Evolutionary conservation across 2,888 invertebrate species (phyloP).

Genomic region (Synanthedon myopaeformis): DNA sequence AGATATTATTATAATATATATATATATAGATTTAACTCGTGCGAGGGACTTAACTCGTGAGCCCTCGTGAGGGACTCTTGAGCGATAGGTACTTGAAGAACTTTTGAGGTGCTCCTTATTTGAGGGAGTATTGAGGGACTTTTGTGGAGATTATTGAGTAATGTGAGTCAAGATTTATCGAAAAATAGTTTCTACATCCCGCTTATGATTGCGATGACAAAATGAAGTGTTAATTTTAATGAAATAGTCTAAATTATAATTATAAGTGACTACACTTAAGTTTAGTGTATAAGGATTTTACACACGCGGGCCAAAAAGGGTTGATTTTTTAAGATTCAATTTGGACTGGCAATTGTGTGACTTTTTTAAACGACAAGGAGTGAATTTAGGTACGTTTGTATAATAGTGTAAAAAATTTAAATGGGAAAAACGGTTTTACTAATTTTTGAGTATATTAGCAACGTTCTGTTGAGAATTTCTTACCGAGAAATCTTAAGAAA

Average conservation of each 20-base stretch:
- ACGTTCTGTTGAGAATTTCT: no score
- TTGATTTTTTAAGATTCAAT: constrained; percentile 26
- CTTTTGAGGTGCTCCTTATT: no score
- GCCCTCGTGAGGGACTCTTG: neutral
- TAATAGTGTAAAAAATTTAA: no score
- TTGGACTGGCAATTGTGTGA: constrained; percentile 1
- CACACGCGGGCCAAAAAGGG: constrained; percentile 61
- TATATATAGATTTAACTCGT: neutral
- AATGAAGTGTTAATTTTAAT: neutral
- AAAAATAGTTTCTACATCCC: constrained; percentile 39
- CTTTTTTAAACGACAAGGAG: constrained; percentile 2
- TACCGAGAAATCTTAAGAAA: no score
- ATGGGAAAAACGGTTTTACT: no score
- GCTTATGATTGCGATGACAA: constrained; percentile 46
- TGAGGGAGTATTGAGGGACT: no score
- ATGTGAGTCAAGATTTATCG: constrained; percentile 57
- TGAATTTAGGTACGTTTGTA: no score
- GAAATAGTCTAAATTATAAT: neutral
- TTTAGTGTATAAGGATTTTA: neutral
- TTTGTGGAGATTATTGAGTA: constrained; percentile 11
- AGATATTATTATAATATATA: neutral
- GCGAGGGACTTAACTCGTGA: neutral
- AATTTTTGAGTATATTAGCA: no score
- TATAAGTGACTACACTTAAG: neutral
- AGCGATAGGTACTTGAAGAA: no score